Evolutionary conservation across 2,888 invertebrate species (phyloP).

Genomic region (Stramonita haemastoma): DNA sequence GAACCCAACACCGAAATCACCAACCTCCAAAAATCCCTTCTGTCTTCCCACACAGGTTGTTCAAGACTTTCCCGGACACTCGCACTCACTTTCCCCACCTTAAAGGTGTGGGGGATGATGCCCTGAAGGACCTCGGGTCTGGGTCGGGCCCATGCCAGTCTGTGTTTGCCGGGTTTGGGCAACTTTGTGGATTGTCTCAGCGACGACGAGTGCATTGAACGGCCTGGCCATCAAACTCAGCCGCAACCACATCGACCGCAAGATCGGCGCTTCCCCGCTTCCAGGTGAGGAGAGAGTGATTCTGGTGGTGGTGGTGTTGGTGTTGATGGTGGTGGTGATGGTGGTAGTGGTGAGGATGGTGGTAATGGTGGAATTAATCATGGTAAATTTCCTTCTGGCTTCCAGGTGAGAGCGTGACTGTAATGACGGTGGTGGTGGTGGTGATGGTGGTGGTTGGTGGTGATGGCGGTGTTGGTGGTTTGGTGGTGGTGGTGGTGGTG

Average conservation of each 20-base stretch:
- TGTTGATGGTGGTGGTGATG: too few species aligned
- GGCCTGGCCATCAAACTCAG: constrained; percentile 32
- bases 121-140: constrained; percentile 10
- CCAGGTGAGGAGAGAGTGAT: not conserved
- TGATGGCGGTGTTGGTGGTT: too few species aligned
- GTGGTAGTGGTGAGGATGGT: too few species aligned
- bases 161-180: constrained; percentile 32
- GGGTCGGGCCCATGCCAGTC: constrained; percentile 33
- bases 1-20: too few species aligned
- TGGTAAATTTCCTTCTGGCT: too few species aligned
- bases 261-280: constrained; percentile 22
- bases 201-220: constrained; percentile 30
- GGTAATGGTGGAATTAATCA: too few species aligned
- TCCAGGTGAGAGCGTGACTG: too few species aligned
- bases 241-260: constrained; percentile 37
- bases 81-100: constrained; percentile 23
- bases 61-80: constrained; percentile 28
- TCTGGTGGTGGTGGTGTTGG: too few species aligned
- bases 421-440: too few species aligned
- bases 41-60: constrained; percentile 26
- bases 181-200: constrained; percentile 16
- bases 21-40: too few species aligned
- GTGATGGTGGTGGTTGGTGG: too few species aligned
- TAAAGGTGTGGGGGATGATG: not conserved
- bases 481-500: too few species aligned